Percentiles rank a stretch among this genome's conserved stretches.
These are phyloP conservation scores for Diachasmimorpha longicaudata DNA, from an alignment of 1,140 invertebrate genomes.

Conservation along the genomic window DNA sequence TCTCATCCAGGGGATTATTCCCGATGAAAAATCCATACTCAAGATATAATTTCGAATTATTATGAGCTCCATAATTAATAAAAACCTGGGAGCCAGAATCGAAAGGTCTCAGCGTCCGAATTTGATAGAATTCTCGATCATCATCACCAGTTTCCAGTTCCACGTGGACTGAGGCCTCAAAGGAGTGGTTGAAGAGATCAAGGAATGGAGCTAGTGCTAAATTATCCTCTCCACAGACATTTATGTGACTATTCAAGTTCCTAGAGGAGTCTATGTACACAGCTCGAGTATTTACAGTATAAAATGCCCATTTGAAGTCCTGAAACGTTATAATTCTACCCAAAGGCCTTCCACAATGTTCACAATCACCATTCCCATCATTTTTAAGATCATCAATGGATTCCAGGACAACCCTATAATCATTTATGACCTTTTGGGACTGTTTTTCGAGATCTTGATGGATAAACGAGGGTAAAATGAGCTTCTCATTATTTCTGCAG, in stretches of 20 bases:
- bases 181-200: constrained; percentile 80
- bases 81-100: constrained; percentile 70
- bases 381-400: constrained; percentile 52
- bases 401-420: constrained; percentile 38
- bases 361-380: constrained; percentile 47
- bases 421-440: constrained; percentile 33
- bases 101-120: constrained; percentile 60
- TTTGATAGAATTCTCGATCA: constrained; percentile 62
- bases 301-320: constrained; percentile 69
- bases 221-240: constrained; percentile 62
- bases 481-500: constrained; percentile 53
- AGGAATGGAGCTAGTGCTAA: constrained; percentile 78
- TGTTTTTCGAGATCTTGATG: constrained; percentile 29
- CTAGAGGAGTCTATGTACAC: constrained; percentile 65
- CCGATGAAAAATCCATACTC: constrained; percentile 79
- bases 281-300: constrained; percentile 78
- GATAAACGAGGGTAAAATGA: constrained; percentile 43
- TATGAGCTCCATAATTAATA: constrained; percentile 77
- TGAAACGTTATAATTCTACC: constrained; percentile 55
- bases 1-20: constrained; percentile 68
- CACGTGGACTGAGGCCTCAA: constrained; percentile 62
- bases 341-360: constrained; percentile 55
- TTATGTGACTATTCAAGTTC: constrained; percentile 42
- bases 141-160: constrained; percentile 53
- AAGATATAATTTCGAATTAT: constrained; percentile 71